Base-by-base conservation (phyloP, 2,888 invertebrate genomes). In the Neoaliturus tenellus region DNA sequence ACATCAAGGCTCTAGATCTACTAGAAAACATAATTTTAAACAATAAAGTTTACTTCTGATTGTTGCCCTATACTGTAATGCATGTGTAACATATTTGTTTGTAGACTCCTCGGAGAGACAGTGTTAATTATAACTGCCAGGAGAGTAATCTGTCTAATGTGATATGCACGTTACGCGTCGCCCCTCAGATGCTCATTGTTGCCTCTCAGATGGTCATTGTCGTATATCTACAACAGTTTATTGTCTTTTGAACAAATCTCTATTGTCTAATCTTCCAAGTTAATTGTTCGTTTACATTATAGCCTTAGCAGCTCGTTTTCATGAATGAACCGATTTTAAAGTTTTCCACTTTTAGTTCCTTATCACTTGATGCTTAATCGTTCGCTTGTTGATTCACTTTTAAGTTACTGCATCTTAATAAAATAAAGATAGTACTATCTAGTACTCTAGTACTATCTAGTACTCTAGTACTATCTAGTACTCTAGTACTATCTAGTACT, bases 51-150 rank as follows among this genome's bases (percentile, higher is more conserved):
- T n/a, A n/a, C n/a, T n/a, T n/a, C n/a, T n/a, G n/a, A n/a, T n/a
- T n/a, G n/a, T n/a, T n/a, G n/a, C n/a, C n/a, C n/a, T n/a, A n/a
- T n/a, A n/a, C n/a, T n/a, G 44, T 4, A 44, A 44, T 4, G 44
- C 8, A 17, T 14, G 44, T 44, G 14, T 14, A 44, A 44, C 44
- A 44, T 35, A 10, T 35, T 6, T 4, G 10, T 35, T 35, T 10
- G 35, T 35, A 23, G 23, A 51, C 20, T 23, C 51, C 20, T 20
- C 28, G 14, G 28, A 25, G 20, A 62, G 62, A 14, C 62, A 31
- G 62, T 14, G 62, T 62, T 62, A 31, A 62, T 62, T 62, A 62
- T 1, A 62, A 62, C 31, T 31, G 28, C 62, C 62, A 62, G 62
- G 6, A 17, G 62, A 28, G 62, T 31, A 28, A 31, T 62, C 31